phyloP scores from a whole-genome alignment of 2,888 invertebrate species.

The Hypolimnas misippus region DNA sequence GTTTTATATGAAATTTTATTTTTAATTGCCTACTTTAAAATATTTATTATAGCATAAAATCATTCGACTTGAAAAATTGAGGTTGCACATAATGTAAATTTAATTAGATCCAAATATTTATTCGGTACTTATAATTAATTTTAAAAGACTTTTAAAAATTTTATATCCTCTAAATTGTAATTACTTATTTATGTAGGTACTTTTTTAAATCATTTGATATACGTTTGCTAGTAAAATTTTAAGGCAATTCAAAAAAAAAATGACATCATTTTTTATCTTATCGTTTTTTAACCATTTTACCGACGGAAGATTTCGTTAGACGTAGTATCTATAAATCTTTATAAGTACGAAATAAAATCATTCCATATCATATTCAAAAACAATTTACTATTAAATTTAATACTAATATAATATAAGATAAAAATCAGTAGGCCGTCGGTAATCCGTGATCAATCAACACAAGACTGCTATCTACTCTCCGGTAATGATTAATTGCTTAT shows the following conservation, averaged over 20 bases:
- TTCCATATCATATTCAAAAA: neutral
- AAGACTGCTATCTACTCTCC: slow-evolving; percentile 24
- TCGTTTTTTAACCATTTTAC: no score
- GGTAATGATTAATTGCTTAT: slow-evolving; percentile 36
- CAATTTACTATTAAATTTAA: neutral
- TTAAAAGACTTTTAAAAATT: no score
- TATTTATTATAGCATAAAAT: slow-evolving; percentile 11
- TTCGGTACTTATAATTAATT: neutral
- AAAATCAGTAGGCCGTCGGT: slow-evolving; percentile 36
- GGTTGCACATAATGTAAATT: slow-evolving; percentile 2
- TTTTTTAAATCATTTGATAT: no score
- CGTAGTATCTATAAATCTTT: no score
- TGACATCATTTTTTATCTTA: no score
- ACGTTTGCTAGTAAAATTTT: no score
- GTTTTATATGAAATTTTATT: slow-evolving; percentile 24
- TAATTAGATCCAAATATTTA: neutral
- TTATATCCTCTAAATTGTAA: no score
- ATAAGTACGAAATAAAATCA: no score
- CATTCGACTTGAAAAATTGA: neutral
- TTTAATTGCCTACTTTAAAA: slow-evolving; percentile 25
- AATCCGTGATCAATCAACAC: slow-evolving; percentile 35
- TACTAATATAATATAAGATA: slow-evolving; percentile 7
- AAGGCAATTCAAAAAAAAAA: no score
- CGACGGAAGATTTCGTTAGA: no score
- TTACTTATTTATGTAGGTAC: no score